These are phyloP conservation scores for Epinephelus awoara DNA, from an alignment of 2,797 vertebrate genomes.

Conservation along the genomic window DNA sequence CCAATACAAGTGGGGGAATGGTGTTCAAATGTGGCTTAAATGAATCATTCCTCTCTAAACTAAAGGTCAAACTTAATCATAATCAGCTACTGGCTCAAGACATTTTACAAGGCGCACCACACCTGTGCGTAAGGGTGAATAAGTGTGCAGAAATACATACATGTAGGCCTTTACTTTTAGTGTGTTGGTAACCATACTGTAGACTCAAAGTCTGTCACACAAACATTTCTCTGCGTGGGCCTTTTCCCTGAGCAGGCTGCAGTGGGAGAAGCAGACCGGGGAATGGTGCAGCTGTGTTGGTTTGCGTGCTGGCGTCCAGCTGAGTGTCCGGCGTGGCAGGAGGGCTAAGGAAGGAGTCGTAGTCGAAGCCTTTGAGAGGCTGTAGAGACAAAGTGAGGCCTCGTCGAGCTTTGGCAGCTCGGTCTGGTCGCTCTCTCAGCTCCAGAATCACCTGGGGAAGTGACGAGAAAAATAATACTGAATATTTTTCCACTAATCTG, in stretches of 20 bases:
- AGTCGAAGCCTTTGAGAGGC: conserved; percentile 91
- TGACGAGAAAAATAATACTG: neutral
- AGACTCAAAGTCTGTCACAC: conserved; percentile 71
- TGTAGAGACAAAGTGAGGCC: conserved; percentile 81
- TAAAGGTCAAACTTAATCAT: conserved; percentile 2
- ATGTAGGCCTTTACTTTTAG: conserved; percentile 31
- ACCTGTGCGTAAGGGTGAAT: conserved; percentile 46
- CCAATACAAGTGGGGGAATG: conserved; percentile 2
- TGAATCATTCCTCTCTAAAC: conserved; percentile 11
- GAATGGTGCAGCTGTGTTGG: conserved; percentile 30
- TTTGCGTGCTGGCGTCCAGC: conserved; percentile 48
- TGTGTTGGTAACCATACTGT: conserved; percentile 19
- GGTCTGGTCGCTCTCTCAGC: conserved; percentile 79
- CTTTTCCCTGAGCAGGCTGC: conserved; percentile 65
- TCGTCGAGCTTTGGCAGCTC: conserved; percentile 75
- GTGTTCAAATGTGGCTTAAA: conserved; percentile 7
- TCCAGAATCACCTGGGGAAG: conserved; percentile 81
- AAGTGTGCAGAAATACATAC: conserved; percentile 43
- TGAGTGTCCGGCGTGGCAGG: conserved; percentile 70
- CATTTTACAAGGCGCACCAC: conserved; percentile 45
- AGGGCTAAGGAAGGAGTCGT: conserved; percentile 82
- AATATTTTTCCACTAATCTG: neutral
- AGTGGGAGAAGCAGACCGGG: conserved; percentile 62
- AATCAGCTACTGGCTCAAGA: conserved; percentile 29
- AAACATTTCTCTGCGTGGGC: conserved; percentile 78